These are phyloP conservation scores for Cheilosia scutellata DNA, from an alignment of 2,888 invertebrate genomes.

Conservation along the genomic window DNA sequence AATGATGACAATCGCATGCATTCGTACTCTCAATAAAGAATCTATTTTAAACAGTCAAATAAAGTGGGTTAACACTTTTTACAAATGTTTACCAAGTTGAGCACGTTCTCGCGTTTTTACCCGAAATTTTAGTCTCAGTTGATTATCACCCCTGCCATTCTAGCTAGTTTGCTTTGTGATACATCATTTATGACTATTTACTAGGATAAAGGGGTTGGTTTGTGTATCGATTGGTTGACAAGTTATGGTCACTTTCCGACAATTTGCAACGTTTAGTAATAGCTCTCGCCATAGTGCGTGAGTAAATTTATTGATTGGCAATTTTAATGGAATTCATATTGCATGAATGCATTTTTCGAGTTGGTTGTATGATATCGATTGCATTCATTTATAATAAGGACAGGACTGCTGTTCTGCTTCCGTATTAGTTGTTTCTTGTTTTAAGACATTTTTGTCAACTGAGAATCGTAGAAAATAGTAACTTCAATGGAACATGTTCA, in stretches of 20 bases:
- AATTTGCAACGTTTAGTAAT: neutral
- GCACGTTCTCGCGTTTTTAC: conserved; percentile 27
- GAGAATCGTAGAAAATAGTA: too few relatives aligned
- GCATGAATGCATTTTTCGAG: neutral
- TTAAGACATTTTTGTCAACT: too few relatives aligned
- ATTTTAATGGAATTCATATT: conserved; percentile 12
- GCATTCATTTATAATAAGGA: neutral
- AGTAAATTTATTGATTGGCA: conserved; percentile 37
- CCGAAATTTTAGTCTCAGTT: neutral
- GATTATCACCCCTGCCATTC: conserved; percentile 22
- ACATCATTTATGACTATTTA: conserved; percentile 2
- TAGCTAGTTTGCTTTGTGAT: neutral
- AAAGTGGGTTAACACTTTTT: neutral
- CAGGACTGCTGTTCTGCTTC: neutral
- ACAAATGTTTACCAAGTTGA: conserved; percentile 11
- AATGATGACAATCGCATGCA: neutral
- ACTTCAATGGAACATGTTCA: too few relatives aligned
- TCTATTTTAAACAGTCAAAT: conserved; percentile 1
- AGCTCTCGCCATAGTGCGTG: conserved; percentile 4
- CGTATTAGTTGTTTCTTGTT: neutral
- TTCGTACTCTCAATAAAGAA: neutral
- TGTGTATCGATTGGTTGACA: neutral
- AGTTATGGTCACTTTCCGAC: conserved; percentile 22
- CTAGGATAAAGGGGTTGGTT: neutral
- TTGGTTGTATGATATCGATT: neutral